These are phyloP conservation scores for Ceyx cyanopectus DNA, from an alignment of 2,113 vertebrate species.

Conservation along the genomic window DNA sequence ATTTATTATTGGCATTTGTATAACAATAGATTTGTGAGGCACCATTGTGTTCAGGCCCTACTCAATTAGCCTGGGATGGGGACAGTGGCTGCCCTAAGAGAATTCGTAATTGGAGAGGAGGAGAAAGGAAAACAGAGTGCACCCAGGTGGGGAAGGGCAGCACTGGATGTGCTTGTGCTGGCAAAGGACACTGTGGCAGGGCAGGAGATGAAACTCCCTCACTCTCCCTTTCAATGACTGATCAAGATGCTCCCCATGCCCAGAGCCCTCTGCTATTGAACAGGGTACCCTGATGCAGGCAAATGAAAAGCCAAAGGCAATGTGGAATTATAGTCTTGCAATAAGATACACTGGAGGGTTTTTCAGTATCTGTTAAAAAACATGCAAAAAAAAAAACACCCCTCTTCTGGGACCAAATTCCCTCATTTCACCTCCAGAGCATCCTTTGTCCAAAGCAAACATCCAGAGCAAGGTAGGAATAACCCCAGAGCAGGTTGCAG, in stretches of 20 bases:
- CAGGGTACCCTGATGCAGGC: fast-evolving
- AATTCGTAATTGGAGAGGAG: background rate
- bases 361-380: background rate
- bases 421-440: background rate
- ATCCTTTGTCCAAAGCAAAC: background rate
- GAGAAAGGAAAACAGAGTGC: fast-evolving
- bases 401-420: background rate
- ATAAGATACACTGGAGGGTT: fast-evolving
- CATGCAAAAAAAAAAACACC: background rate
- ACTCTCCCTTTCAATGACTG: background rate
- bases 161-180: fast-evolving
- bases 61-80: background rate
- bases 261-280: background rate
- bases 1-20: background rate
- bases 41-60: background rate
- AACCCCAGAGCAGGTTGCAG: background rate
- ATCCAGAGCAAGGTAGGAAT: background rate
- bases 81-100: background rate
- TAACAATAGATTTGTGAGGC: background rate
- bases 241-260: background rate
- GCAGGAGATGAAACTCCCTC: background rate
- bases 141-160: background rate
- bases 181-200: background rate
- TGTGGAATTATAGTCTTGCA: background rate
- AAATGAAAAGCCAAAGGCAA: background rate